Conservation (phyloP, 2,113 vertebrate genomes). For the Bubo blakistoni region DNA sequence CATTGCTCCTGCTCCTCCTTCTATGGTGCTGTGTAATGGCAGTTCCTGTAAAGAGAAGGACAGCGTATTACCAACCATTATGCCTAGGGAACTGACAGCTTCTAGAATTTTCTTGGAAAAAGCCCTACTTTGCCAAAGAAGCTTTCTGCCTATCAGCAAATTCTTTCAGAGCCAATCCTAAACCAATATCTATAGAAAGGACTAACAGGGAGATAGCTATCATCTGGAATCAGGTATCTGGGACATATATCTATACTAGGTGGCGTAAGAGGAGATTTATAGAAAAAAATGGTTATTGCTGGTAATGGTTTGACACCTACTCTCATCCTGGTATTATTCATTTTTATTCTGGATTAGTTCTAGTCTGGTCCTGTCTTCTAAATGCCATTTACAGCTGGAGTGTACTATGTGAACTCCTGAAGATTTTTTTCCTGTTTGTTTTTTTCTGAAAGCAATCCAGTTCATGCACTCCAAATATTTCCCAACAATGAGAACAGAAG, state of each 20-base stretch:
- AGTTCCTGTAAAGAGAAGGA: background rate
- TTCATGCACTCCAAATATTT: background rate
- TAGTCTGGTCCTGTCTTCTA: background rate
- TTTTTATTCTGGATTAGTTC: background rate
- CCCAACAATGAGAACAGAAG: background rate
- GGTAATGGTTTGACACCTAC: background rate
- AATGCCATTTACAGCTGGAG: background rate
- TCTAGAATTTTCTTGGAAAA: background rate
- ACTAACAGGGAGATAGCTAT: background rate
- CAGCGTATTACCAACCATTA: background rate
- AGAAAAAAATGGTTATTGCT: background rate
- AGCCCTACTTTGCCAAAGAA: background rate
- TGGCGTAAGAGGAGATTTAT: background rate
- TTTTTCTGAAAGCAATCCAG: background rate
- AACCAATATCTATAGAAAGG: background rate
- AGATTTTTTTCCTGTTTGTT: background rate
- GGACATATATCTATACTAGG: background rate
- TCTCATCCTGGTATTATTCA: background rate
- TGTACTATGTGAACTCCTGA: background rate
- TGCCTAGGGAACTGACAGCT: background rate
- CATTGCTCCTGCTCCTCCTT: background rate
- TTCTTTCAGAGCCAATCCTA: background rate
- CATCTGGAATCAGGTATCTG: background rate
- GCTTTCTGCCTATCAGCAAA: background rate
- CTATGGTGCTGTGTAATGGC: background rate